These are phyloP conservation scores for Macropodus opercularis DNA, from an alignment of 2,797 vertebrate genomes.

Conservation along the genomic window DNA sequence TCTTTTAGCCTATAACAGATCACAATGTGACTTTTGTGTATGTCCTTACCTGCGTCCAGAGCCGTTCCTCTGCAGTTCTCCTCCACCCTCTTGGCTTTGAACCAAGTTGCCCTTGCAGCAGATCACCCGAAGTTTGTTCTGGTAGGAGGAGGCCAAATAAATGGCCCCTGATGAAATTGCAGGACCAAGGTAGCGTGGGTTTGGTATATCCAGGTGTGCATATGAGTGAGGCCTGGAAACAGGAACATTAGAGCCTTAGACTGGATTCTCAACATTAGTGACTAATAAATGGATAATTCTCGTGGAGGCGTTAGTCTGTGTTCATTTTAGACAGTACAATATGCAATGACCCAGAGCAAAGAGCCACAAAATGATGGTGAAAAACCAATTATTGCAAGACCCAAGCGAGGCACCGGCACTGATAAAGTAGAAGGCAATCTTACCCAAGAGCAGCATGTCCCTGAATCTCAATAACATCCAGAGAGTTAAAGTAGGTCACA, in stretches of 20 bases:
- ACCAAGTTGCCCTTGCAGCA: slow-evolving; percentile 98
- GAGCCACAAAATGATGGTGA: slow-evolving; percentile 2
- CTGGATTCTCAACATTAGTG: not conserved
- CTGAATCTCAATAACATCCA: slow-evolving; percentile 98
- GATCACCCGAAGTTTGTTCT: slow-evolving; percentile 96
- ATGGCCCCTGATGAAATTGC: slow-evolving; percentile 96
- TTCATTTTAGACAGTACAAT: not conserved
- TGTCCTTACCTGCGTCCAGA: slow-evolving; percentile 87
- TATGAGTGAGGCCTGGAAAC: slow-evolving; percentile 86
- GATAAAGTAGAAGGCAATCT: slow-evolving; percentile 46
- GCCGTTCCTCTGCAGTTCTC: slow-evolving; percentile 87
- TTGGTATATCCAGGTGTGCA: slow-evolving; percentile 93
- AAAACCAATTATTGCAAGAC: not conserved
- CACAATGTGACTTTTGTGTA: no score
- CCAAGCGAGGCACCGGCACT: not conserved
- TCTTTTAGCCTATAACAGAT: no score
- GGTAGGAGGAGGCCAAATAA: slow-evolving; percentile 96
- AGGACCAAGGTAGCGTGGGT: slow-evolving; percentile 93
- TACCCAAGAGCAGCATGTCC: slow-evolving; percentile 93
- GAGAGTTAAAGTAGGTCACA: slow-evolving; percentile 98
- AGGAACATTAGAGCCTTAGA: not conserved
- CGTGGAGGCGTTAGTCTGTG: not conserved
- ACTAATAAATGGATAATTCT: slow-evolving; percentile 3
- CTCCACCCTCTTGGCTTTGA: slow-evolving; percentile 83
- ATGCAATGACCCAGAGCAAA: slow-evolving; percentile 1